Base-by-base conservation (phyloP, 2,888 invertebrate genomes). In the Caenorhabditis afra region DNA sequence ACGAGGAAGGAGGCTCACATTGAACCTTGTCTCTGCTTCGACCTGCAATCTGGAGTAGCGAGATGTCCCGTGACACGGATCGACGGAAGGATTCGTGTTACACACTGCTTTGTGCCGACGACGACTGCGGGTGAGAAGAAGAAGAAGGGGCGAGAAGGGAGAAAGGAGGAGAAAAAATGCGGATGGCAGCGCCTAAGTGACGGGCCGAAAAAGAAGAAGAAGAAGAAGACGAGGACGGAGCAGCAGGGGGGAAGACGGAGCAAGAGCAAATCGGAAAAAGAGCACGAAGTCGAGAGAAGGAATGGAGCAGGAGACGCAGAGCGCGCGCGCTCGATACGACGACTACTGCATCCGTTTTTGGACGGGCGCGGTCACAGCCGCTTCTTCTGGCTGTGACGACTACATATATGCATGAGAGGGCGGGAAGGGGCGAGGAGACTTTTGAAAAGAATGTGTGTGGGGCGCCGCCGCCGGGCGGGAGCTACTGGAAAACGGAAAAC, bases 261-360 rank as follows among this genome's bases (percentile, higher is more conserved):
- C 58, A 67, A 68, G 68, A 68, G 68, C 70, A 70, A 70, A 70
- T 70, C 62, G 70, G 70, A 61, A 70, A 70, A 70, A 70, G 70
- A 62, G 70, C 55, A 62, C 47, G 47, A 55, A 70, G 44, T 53
- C 53, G 55, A 61, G 22, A 47, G 55, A 44, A 35, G 47, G 29
- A 7, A 7, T 7, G 29, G 29, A 3, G 29, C 29, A 29, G 7
- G 29, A 29, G 29, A 29, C 29, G 29, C 29, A 29, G 29, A 29
- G 4, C 29, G 7, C n/a, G n/a, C n/a, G 71, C 55, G 11, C 14
- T 62, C 71, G 47, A 71, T 55, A 55, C 61, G 70, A 55, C 61
- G 55, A 62, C 61, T 64, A 71, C 71, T 71, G 71, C 71, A 71
- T 71, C 71, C 71, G 71, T 57, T 62, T 49, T 57, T 41, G 57